Conservation (phyloP, 2,888 invertebrate genomes). For the Philaethria dido region DNA sequence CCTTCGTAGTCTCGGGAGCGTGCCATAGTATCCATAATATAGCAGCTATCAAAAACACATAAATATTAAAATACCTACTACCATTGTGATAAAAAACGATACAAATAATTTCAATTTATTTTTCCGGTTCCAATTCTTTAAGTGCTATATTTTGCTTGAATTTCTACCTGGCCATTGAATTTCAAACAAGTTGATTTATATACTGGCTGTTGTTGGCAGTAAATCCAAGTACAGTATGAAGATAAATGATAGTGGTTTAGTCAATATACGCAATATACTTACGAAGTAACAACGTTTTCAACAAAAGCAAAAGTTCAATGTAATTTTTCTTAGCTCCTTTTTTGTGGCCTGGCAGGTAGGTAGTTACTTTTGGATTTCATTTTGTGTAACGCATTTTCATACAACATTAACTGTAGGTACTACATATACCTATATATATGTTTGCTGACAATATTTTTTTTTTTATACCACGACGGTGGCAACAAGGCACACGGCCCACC, state of each 20-base stretch:
- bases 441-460: not conserved
- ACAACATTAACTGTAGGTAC: not conserved
- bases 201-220: slow-evolving; percentile 19
- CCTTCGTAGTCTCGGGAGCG: slow-evolving; percentile 88
- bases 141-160: slow-evolving; percentile 5
- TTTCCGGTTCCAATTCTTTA: slow-evolving; percentile 20
- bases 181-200: slow-evolving; percentile 32
- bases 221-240: slow-evolving; percentile 23
- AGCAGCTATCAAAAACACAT: slow-evolving; percentile 85
- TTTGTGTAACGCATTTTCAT: slow-evolving; percentile 3
- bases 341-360: not conserved
- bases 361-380: not conserved
- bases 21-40: slow-evolving; percentile 88
- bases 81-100: slow-evolving; percentile 2
- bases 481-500: no score
- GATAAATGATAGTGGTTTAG: slow-evolving; percentile 26
- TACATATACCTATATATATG: not conserved
- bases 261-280: slow-evolving; percentile 26
- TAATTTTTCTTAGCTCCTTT: slow-evolving; percentile 16
- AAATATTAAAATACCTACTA: slow-evolving; percentile 35
- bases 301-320: not conserved
- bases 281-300: slow-evolving; percentile 20
- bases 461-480: no score
- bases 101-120: slow-evolving; percentile 17
- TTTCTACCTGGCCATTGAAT: slow-evolving; percentile 27